phyloP scores from a whole-genome alignment of 1,140 invertebrate genomes.

The Aplysia californica region DNA sequence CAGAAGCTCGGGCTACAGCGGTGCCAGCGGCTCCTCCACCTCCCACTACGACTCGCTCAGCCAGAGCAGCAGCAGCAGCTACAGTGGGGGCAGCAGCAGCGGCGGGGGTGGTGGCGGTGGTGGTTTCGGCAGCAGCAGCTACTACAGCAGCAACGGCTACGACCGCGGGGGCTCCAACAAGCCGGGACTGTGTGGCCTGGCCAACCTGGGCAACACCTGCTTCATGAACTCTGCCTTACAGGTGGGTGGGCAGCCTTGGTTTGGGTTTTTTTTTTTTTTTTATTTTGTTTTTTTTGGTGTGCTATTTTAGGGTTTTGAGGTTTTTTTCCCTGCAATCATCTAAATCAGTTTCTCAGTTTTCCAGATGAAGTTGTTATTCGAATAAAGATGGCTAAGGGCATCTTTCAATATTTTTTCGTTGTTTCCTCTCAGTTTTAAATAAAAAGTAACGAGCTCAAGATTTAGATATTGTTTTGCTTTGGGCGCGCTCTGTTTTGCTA shows the following conservation, averaged over 20 bases:
- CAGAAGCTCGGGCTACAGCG: background rate
- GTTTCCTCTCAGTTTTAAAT: too few relatives aligned
- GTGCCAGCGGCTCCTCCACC: conserved; percentile 1
- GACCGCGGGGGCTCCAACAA: conserved; percentile 43
- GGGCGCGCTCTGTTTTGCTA: too few relatives aligned
- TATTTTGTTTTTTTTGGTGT: too few relatives aligned
- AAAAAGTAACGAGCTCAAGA: too few relatives aligned
- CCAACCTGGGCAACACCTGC: conserved; percentile 76
- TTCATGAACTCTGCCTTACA: conserved; percentile 75
- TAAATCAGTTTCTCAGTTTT: too few relatives aligned
- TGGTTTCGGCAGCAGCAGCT: conserved; percentile 25
- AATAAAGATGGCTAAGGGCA: too few relatives aligned
- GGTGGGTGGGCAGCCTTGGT: conserved; percentile 52
- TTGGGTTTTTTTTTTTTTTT: too few relatives aligned
- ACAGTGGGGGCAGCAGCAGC: conserved; percentile 13
- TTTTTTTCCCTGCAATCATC: too few relatives aligned
- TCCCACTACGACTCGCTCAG: background rate
- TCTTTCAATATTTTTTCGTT: too few relatives aligned
- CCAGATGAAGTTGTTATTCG: too few relatives aligned
- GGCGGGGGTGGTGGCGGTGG: conserved; percentile 4
- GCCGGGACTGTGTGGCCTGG: conserved; percentile 74
- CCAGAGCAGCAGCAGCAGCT: conserved; percentile 8
- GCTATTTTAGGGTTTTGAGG: too few relatives aligned
- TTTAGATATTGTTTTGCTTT: too few relatives aligned
- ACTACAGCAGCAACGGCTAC: conserved; percentile 41